Conservation (phyloP, 2,113 vertebrate genomes). For the Ornithorhynchus anatinus region DNA sequence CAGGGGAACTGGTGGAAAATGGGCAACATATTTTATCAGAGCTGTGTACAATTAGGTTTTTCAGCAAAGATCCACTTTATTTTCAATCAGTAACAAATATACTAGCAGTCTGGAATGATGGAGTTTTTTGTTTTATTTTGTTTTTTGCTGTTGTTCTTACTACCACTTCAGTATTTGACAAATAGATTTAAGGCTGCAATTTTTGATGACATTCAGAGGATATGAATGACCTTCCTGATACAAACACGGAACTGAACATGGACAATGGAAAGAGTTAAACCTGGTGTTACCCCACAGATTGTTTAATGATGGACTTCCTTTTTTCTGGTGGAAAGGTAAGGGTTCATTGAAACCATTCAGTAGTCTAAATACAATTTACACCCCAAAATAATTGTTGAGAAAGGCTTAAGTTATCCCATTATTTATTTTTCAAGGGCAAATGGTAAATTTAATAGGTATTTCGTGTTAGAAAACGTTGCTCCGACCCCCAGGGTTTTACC, state of each 20-base stretch:
- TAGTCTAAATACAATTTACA: constrained; percentile 28
- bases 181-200: constrained; percentile 14
- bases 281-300: constrained; percentile 1
- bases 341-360: neutral
- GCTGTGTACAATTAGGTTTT: no score
- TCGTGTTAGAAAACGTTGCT: constrained; percentile 41
- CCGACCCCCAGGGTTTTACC: neutral
- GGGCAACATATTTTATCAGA: no score
- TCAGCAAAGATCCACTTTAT: no score
- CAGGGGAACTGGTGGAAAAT: no score
- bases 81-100: no score
- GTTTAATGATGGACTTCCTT: constrained; percentile 38
- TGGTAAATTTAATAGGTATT: constrained; percentile 23
- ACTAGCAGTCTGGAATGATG: no score
- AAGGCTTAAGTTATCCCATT: neutral
- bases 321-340: constrained; percentile 24
- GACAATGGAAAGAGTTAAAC: constrained; percentile 49
- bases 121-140: no score
- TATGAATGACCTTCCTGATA: constrained; percentile 51
- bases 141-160: no score
- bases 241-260: constrained; percentile 50
- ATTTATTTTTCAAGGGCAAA: constrained; percentile 20
- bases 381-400: constrained; percentile 34
- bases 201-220: constrained; percentile 29
- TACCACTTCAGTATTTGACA: no score